Base-by-base conservation (phyloP, 2,888 invertebrate species). In the Limnephilus auricula region DNA sequence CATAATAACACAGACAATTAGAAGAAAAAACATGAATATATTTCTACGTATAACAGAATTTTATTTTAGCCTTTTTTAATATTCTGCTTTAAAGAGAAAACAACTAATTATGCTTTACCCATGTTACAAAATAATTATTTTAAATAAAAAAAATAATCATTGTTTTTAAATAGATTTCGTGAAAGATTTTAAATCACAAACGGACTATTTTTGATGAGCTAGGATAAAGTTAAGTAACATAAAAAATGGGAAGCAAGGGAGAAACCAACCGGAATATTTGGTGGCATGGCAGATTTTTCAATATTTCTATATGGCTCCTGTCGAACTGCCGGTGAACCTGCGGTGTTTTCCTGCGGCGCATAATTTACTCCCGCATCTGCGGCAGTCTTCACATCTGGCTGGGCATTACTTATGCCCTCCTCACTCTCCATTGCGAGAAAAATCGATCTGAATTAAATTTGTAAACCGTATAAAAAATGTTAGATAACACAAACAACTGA, bases 361-460 rank as follows among this genome's bases (percentile, higher is more conserved):
- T 34, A 18, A 18, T 32, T 82, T 37, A 82, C 32, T 3, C 34
- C 82, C 32, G 34, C 34, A 34, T 25, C 82, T 2, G 34, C 82
- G n/a, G n/a, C 82, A 25, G 34, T 82, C 15, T 32, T 82, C 82
- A 6, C 82, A 25, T 32, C 82, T 32, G 34, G 32, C 34, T 82
- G 34, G 25, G 82, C 32, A 82, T 82, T 82, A 15, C 18, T 82
- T 31, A 32, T 25, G 15, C 25, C 82, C 18, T 32, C 25, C 9
- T 18, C 34, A 34, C 25, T 37, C 82, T 82, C 82, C 82, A 82
- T 82, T 82, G 82, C 82, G 82, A 34, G 9, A 5, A 25, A 82
- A 82, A 82, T 82, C 82, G 32, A 82, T 34, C 82, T 34, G n/a
- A 82, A 82, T 82, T 82, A 82, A 82, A 82, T 25, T 82, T 82